Conservation (phyloP, 2,888 invertebrate species). For the Autographa gamma region DNA sequence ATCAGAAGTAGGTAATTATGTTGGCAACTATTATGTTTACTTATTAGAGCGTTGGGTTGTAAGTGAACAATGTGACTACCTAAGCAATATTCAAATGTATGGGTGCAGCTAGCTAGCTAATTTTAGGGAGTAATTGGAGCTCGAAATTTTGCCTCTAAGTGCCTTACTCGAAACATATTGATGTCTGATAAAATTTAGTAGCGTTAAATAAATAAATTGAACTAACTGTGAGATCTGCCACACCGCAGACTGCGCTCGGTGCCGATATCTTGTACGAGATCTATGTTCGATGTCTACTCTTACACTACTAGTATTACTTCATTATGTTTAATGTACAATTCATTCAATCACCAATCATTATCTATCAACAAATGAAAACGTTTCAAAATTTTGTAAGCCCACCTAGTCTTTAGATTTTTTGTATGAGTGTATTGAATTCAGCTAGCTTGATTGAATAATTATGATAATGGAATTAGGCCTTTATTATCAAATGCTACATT, state of each 20-base stretch:
- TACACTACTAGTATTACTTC: constrained; percentile 65
- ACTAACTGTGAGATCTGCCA: constrained; percentile 34
- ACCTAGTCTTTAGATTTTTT: constrained; percentile 86
- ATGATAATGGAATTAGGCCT: constrained; percentile 81
- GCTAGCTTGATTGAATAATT: constrained; percentile 76
- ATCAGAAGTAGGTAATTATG: constrained; percentile 79
- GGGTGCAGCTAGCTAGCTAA: constrained; percentile 76
- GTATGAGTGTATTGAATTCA: constrained; percentile 77
- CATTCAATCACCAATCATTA: constrained; percentile 58
- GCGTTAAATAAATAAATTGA: constrained; percentile 28
- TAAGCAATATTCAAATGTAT: constrained; percentile 70
- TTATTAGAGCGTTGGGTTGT: constrained; percentile 59
- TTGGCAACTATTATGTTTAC: constrained; percentile 80
- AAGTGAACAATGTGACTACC: constrained; percentile 67
- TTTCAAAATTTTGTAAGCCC: constrained; percentile 83
- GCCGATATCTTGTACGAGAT: constrained; percentile 68
- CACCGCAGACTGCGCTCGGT: constrained; percentile 57
- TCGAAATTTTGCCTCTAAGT: constrained; percentile 62
- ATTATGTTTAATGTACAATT: constrained; percentile 57
- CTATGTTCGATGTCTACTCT: constrained; percentile 65
- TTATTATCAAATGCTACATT: constrained; percentile 84
- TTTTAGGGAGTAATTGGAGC: constrained; percentile 63
- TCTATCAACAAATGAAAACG: constrained; percentile 62
- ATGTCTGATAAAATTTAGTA: constrained; percentile 34
- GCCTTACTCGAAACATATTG: constrained; percentile 62